These are phyloP conservation scores for Potorous gilbertii DNA, from an alignment of 2,797 vertebrate genomes.

Conservation along the genomic window DNA sequence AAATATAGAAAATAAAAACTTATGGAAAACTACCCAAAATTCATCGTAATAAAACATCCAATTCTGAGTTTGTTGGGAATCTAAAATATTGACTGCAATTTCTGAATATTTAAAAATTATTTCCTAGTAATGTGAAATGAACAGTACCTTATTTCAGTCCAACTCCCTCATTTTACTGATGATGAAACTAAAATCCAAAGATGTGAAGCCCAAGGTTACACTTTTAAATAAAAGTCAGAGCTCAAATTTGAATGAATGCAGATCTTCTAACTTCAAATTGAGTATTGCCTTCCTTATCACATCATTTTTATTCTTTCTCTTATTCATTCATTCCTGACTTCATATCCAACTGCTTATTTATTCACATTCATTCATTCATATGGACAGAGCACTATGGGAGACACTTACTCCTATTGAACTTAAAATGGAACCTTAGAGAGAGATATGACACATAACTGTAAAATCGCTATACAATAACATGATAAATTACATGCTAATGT, in stretches of 20 bases:
- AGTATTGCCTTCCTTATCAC: not conserved
- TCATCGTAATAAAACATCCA: not conserved
- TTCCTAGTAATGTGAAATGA: not conserved
- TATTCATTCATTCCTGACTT: not conserved
- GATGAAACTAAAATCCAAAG: not conserved
- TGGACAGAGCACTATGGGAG: not conserved
- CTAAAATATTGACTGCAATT: not conserved
- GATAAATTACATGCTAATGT: not conserved
- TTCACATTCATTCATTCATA: not conserved
- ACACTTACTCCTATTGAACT: not conserved
- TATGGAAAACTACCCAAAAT: not conserved
- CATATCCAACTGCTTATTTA: not conserved
- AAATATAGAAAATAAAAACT: not conserved
- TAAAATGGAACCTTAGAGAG: not conserved
- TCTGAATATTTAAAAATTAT: slow-evolving; percentile 4
- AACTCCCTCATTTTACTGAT: not conserved
- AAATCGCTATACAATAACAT: not conserved
- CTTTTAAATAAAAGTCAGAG: no score
- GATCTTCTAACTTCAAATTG: not conserved
- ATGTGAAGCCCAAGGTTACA: not conserved
- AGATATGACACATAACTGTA: not conserved
- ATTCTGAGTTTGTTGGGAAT: not conserved
- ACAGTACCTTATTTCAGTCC: not conserved
- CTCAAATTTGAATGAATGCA: not conserved
- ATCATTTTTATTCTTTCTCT: not conserved